phyloP scores from a whole-genome alignment of 2,888 invertebrate genomes.

The Pachymerium ferrugineum region DNA sequence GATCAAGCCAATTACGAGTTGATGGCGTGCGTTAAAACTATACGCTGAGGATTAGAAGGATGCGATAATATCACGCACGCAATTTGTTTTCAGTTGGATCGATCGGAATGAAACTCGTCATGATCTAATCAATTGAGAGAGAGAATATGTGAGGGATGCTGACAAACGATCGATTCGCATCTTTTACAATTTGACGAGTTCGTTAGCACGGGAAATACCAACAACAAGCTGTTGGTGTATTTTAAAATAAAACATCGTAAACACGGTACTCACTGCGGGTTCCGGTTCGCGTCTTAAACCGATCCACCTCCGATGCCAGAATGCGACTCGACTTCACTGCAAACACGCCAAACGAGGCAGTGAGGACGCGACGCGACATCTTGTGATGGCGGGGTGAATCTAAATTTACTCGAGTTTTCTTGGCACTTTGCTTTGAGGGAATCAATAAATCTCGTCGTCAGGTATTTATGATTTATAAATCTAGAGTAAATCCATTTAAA shows the following conservation, averaged over 20 bases:
- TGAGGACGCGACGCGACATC: not conserved
- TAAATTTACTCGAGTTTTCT: too few relatives aligned
- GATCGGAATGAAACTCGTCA: too few relatives aligned
- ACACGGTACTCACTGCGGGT: not conserved
- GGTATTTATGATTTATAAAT: too few relatives aligned
- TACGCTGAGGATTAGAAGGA: not conserved
- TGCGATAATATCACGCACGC: conserved; percentile 13
- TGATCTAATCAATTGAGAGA: not conserved
- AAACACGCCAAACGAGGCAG: not conserved
- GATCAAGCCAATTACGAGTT: not conserved
- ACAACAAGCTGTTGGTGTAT: not conserved
- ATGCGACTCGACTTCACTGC: conserved; percentile 6
- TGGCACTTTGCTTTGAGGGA: too few relatives aligned
- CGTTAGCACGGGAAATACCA: not conserved
- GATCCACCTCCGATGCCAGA: not conserved
- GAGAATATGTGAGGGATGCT: not conserved
- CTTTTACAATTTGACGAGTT: too few relatives aligned
- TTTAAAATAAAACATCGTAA: not conserved
- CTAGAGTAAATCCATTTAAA: too few relatives aligned
- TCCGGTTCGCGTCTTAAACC: not conserved
- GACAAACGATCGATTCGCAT: not conserved
- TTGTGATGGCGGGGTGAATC: too few relatives aligned
- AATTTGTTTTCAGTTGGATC: too few relatives aligned
- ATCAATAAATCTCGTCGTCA: too few relatives aligned
- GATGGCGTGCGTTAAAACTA: not conserved